Evolutionary conservation across 2,797 vertebrate genomes (phyloP).

Genomic region (Mus spretus): DNA sequence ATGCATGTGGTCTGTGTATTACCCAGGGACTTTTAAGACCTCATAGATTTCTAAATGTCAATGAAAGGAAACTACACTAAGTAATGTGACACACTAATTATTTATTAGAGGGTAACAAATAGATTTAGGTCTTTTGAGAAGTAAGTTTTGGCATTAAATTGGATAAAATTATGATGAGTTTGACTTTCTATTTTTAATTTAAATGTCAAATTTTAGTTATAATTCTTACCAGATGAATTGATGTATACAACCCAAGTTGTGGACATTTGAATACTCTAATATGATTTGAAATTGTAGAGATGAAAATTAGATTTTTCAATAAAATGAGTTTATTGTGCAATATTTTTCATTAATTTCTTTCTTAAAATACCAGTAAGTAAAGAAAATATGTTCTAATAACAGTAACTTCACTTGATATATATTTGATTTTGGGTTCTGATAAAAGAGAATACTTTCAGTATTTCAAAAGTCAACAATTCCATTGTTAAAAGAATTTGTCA

Average conservation of each 20-base stretch:
- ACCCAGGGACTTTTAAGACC: not conserved
- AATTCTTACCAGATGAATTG: not conserved
- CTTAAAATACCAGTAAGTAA: slow-evolving; percentile 2
- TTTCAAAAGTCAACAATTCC: not conserved
- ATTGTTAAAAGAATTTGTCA: not conserved
- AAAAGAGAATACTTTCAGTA: not conserved
- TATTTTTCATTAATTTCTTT: not conserved
- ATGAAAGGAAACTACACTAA: not conserved
- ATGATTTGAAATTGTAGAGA: not conserved
- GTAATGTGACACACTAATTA: not conserved
- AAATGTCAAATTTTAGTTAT: not conserved
- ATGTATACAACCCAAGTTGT: not conserved
- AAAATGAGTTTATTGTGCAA: not conserved
- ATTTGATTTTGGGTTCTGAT: not conserved
- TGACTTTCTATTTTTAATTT: not conserved
- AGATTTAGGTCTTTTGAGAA: not conserved
- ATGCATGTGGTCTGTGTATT: not conserved
- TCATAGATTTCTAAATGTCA: slow-evolving; percentile 26
- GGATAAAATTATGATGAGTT: not conserved
- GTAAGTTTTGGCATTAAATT: not conserved
- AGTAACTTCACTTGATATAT: not conserved
- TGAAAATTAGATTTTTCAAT: not conserved
- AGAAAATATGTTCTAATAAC: not conserved
- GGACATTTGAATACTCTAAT: not conserved
- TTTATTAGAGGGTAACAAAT: slow-evolving; percentile 4